Base-by-base conservation (phyloP, 1,140 invertebrate species). In the Nebria ingens region DNA sequence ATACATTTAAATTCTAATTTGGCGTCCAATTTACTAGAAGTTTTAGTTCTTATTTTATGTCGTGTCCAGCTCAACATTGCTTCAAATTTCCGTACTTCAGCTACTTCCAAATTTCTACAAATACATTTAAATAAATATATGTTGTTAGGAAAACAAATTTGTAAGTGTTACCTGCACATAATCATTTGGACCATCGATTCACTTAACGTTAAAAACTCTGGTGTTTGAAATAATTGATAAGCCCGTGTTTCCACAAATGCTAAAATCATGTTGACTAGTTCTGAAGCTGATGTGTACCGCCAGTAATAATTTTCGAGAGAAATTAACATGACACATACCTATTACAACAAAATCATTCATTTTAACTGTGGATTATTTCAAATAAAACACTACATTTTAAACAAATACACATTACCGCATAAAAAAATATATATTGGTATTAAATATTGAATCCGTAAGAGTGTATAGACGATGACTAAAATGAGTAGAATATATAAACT, bases 101-200 rank as follows among this genome's bases (percentile, higher is more conserved):
- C 81, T 13, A 93, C 84, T 64, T 91, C 87, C 45, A 93, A 75
- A 64, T 88, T 86, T 1, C 85, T 71, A 57, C 2, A 62, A 60
- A 58, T 50, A 25, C 54, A 21, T 23, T 56, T 21, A 6, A 56
- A 21, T 56, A 51, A 21, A 12, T 50, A n/a, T 13, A 21, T 9
- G 1, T 40, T 49, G 11, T 17, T 15, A 50, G 13, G 6, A 42
- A 25, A 40, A 29, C 34, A n/a, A 12, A 13, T 40, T 15, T 13
- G 23, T 34, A 20, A 9, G n/a, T 56, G 53, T 25, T 62, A 71
- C 58, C 81, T 80, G 68, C 84, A 88, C 87, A 96, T 92, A 56
- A 95, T 92, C 87, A 91, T 91, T 68, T 91, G 89, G 0, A 96
- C 90, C 90, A 95, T 93, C 0, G 90, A 93, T 66, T 95, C 92